These are phyloP conservation scores for Papilio xuthus DNA, from an alignment of 1,140 invertebrate species.

Conservation along the genomic window DNA sequence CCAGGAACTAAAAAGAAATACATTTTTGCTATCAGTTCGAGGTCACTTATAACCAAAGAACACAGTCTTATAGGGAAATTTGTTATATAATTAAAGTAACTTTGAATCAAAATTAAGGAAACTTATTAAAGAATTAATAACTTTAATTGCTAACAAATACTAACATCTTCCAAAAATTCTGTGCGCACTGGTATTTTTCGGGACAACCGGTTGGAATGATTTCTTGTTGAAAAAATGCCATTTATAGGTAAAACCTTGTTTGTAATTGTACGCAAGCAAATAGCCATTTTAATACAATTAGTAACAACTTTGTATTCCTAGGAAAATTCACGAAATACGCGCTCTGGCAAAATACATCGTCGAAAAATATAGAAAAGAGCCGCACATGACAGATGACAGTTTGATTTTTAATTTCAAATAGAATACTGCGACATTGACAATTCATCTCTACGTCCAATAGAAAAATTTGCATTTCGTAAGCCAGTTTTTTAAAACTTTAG, in stretches of 20 bases:
- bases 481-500: neutral
- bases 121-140: no score
- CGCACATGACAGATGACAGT: constrained; percentile 61
- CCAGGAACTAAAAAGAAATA: constrained; percentile 64
- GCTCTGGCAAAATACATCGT: constrained; percentile 39
- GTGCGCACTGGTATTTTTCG: constrained; percentile 73
- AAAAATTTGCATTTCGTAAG: neutral
- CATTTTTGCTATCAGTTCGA: constrained; percentile 39
- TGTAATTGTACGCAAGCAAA: constrained; percentile 74
- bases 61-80: neutral
- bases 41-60: constrained; percentile 39
- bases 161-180: constrained; percentile 78
- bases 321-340: constrained; percentile 44
- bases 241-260: constrained; percentile 77
- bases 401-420: constrained; percentile 43
- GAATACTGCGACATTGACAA: constrained; percentile 30
- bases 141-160: constrained; percentile 49
- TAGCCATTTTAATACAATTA: constrained; percentile 71
- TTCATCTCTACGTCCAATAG: neutral
- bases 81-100: neutral
- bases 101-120: neutral
- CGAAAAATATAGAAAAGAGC: constrained; percentile 53
- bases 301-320: constrained; percentile 45
- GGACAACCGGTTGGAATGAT: constrained; percentile 71
- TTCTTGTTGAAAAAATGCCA: constrained; percentile 76